Evolutionary conservation across 2,888 invertebrate genomes (phyloP).

Genomic region (Amphipoea lucens): DNA sequence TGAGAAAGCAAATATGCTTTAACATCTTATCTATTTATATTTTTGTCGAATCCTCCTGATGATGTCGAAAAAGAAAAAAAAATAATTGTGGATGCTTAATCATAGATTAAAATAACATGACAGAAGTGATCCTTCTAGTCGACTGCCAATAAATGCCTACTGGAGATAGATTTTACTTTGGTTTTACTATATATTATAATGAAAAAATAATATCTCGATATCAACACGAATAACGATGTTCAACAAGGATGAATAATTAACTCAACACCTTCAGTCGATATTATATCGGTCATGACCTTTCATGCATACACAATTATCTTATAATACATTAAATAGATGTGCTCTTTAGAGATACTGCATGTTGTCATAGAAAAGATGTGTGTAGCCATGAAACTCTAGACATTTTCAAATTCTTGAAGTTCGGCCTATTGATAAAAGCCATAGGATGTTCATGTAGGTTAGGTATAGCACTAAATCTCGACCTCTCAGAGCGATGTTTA

Average conservation of each 20-base stretch:
- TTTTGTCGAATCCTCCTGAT: constrained; percentile 32
- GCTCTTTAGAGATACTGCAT: constrained; percentile 82
- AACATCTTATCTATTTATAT: constrained; percentile 18
- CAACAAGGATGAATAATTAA: neutral
- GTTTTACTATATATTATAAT: constrained; percentile 7
- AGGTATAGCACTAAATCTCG: constrained; percentile 56
- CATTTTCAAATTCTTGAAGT: constrained; percentile 73
- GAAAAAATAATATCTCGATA: constrained; percentile 14
- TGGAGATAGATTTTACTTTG: neutral
- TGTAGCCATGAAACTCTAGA: constrained; percentile 80
- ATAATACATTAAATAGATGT: constrained; percentile 77
- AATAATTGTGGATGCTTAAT: constrained; percentile 42
- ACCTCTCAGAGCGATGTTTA: constrained; percentile 64
- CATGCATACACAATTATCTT: constrained; percentile 54
- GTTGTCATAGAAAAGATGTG: constrained; percentile 82
- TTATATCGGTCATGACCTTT: constrained; percentile 19
- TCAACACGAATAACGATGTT: neutral
- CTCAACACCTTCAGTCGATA: constrained; percentile 15
- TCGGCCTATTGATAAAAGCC: constrained; percentile 77
- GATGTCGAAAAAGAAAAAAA: constrained; percentile 23
- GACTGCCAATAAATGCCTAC: neutral
- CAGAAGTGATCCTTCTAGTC: constrained; percentile 22
- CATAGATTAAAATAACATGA: constrained; percentile 28
- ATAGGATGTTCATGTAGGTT: constrained; percentile 70
- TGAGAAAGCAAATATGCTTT: constrained; percentile 37